phyloP scores from a whole-genome alignment of 2,113 vertebrate genomes.

The Serilophus lunatus region DNA sequence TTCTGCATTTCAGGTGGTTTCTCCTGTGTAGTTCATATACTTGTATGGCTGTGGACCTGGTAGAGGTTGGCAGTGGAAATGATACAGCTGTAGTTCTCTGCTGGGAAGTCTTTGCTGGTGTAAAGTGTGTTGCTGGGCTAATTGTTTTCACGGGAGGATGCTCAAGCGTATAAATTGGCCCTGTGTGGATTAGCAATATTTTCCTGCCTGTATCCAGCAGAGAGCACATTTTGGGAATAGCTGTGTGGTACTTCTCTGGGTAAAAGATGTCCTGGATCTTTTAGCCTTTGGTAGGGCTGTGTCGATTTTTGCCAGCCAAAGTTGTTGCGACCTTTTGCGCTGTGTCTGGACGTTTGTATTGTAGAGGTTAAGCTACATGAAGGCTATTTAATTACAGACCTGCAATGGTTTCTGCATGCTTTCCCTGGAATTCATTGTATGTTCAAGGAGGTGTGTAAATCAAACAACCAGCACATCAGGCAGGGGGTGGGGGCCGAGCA shows the following conservation, averaged over 20 bases:
- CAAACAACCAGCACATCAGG: slow-evolving; percentile 53
- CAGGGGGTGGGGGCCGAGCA: background rate
- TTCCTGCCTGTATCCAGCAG: background rate
- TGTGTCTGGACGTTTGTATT: background rate
- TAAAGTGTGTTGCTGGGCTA: background rate
- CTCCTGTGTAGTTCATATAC: background rate
- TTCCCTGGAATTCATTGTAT: slow-evolving; percentile 10
- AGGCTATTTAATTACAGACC: slow-evolving; percentile 37
- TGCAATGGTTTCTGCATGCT: slow-evolving; percentile 10
- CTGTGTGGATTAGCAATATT: background rate
- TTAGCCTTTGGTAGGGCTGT: background rate
- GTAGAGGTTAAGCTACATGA: background rate
- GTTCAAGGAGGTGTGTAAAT: slow-evolving; percentile 46
- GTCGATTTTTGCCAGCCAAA: background rate
- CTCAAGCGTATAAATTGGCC: background rate
- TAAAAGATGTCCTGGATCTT: background rate
- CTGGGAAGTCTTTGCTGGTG: background rate
- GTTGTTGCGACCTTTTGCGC: background rate
- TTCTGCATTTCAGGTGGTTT: background rate
- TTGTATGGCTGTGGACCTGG: background rate
- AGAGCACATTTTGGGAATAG: background rate
- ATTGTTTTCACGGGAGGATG: background rate
- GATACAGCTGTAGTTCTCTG: background rate
- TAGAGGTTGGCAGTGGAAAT: background rate
- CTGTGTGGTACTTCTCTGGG: background rate